phyloP scores from a whole-genome alignment of 2,113 vertebrate species.

The Crotophaga sulcirostris region DNA sequence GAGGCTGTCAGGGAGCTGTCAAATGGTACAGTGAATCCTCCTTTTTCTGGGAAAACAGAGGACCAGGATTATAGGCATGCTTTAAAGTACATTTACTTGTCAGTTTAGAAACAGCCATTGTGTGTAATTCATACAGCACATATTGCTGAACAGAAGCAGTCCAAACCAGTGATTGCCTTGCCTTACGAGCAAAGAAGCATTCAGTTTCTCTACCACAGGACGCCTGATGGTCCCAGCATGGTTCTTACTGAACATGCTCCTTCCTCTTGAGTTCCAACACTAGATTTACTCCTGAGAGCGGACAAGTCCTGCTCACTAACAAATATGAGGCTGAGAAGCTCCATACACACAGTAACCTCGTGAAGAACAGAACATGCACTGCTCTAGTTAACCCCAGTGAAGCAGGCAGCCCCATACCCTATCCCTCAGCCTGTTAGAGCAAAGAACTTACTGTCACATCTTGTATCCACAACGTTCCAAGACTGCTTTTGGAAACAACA shows the following conservation, averaged over 20 bases:
- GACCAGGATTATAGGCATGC: fast-evolving
- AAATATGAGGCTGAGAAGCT: neutral
- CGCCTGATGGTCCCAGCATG: neutral
- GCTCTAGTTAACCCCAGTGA: neutral
- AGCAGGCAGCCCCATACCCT: neutral
- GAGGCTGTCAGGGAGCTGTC: neutral
- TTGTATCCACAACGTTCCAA: neutral
- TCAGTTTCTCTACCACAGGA: neutral
- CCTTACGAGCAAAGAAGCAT: neutral
- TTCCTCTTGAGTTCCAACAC: neutral
- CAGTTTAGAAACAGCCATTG: neutral
- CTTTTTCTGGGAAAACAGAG: neutral
- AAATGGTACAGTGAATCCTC: neutral
- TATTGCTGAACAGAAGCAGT: neutral
- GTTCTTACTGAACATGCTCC: neutral
- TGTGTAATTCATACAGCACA: neutral
- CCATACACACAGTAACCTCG: neutral
- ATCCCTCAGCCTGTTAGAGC: fast-evolving
- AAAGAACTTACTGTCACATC: neutral
- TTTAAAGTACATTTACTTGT: neutral
- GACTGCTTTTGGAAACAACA: neutral
- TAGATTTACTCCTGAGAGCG: neutral
- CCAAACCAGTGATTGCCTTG: fast-evolving
- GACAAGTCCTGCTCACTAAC: neutral
- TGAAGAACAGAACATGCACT: neutral